Conservation (phyloP, 2,797 vertebrate genomes). For the Lagodon rhomboides region DNA sequence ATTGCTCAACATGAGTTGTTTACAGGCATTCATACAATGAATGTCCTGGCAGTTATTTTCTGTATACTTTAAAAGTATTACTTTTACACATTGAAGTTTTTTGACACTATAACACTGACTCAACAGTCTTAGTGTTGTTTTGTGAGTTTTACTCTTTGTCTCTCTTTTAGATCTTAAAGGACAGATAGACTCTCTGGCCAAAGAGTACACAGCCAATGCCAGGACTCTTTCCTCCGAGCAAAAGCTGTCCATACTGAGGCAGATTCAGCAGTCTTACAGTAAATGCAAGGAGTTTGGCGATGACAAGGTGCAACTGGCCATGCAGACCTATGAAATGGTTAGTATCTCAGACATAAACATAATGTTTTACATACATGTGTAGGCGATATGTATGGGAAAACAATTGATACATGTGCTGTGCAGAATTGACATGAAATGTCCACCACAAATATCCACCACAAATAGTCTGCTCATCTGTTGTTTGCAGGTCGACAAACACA, state of each 20-base stretch:
- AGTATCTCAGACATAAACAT: conserved; percentile 55
- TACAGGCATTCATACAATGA: not conserved
- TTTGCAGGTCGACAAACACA: conserved; percentile 96
- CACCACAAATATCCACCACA: not conserved
- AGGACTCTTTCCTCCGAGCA: conserved; percentile 93
- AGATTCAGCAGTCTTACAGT: conserved; percentile 96
- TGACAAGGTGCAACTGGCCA: conserved; percentile 98
- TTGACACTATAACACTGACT: not conserved
- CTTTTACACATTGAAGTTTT: not conserved
- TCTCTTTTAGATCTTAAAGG: conserved; percentile 92
- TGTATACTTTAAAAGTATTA: not conserved
- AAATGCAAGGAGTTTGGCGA: conserved; percentile 99
- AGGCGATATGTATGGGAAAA: not conserved
- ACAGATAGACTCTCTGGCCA: conserved; percentile 95
- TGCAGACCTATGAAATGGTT: conserved; percentile 99
- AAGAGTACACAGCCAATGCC: conserved; percentile 95
- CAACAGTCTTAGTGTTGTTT: not conserved
- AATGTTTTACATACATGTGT: not conserved
- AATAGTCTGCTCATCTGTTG: conserved; percentile 1
- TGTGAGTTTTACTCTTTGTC: not conserved
- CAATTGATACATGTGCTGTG: not conserved
- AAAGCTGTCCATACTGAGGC: conserved; percentile 94
- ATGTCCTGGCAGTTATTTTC: not conserved
- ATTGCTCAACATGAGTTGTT: not conserved
- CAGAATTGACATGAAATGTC: not conserved